These are phyloP conservation scores for Zoanthus solanderi DNA, from an alignment of 92 coral and sea anemone genomes.

Conservation along the genomic window DNA sequence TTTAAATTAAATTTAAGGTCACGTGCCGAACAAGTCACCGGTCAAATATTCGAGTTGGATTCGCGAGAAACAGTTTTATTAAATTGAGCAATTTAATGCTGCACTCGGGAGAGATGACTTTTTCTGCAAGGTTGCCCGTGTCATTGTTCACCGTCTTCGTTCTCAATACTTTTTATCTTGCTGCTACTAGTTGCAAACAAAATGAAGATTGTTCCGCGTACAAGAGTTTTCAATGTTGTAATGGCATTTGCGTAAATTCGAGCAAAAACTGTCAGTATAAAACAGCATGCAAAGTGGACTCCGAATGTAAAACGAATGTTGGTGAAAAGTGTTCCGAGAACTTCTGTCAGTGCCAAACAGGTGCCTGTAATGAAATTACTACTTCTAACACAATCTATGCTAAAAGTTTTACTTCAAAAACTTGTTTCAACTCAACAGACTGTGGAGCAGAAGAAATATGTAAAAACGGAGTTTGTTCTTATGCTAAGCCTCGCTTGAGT, in stretches of 20 bases:
- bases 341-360: conserved; percentile 40
- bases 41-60: not conserved
- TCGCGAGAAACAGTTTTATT: no score
- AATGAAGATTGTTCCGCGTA: conserved; percentile 14
- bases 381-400: not conserved
- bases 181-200: not conserved
- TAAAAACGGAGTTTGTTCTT: conserved; percentile 27
- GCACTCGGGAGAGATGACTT: not conserved
- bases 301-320: conserved; percentile 33
- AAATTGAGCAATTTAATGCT: no score
- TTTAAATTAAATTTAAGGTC: not conserved
- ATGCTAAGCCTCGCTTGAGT: conserved; percentile 3
- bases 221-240: not conserved
- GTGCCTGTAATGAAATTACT: not conserved
- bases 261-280: not conserved
- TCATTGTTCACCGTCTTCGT: not conserved
- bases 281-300: conserved; percentile 6
- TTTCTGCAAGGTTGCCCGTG: not conserved
- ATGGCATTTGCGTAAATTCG: not conserved
- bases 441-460: conserved; percentile 35
- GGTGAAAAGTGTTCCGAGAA: conserved; percentile 20
- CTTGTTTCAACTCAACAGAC: not conserved
- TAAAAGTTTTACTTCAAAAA: not conserved
- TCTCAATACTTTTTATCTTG: not conserved
- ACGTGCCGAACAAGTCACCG: conserved; percentile 30